Evolutionary conservation across 2,888 invertebrate genomes (phyloP), one percentile per base, ranked within the genome.

Genomic region (Leucophora obtusa): DNA sequence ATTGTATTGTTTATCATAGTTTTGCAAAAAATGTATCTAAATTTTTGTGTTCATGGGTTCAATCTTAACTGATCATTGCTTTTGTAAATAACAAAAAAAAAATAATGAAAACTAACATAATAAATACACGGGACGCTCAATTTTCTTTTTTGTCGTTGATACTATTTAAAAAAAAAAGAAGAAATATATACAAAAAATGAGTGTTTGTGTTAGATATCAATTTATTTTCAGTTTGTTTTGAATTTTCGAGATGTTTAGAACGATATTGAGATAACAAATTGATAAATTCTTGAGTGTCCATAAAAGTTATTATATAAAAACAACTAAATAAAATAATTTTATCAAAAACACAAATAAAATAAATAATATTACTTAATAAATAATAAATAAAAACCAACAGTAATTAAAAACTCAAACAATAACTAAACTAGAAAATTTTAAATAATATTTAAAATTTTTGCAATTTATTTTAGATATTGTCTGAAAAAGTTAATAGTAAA

Each of bases 221-320:
- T 76, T 75, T 78, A 83, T 74, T 85, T 85, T 88, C 87, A 89
- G 89, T 89, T 88, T 86, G 86, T 88, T 86, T 88, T 88, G 85
- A 87, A 86, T 86, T 87, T 88, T 87, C 88, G 87, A 86, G 83
- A 84, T 86, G 87, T 84, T 87, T 86, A 86, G 87, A 87, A 86
- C 87, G 84, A 81, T 82, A 79, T 73, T 74, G 59, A 78, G 75
- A 77, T 70, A 50, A 66, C 54, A 77, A 65, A 69, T 66, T 66
- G 83, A 81, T 54, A 28, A 33, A 59, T 35, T 47, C 14, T 53
- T 15, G 59, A 69, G 71, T 50, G 73, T 63, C 68, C 66, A 62
- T 53, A 82, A 71, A 84, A 69, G 70, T 77, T 71, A 72, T 76
- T 75, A 76, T 72, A 58, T 70, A 77, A 75, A 70, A 68, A 59